Evolutionary conservation across 1,140 invertebrate genomes (phyloP), one percentile per base, ranked within the genome.

Genomic region (Yoshiicerus persimilis): DNA sequence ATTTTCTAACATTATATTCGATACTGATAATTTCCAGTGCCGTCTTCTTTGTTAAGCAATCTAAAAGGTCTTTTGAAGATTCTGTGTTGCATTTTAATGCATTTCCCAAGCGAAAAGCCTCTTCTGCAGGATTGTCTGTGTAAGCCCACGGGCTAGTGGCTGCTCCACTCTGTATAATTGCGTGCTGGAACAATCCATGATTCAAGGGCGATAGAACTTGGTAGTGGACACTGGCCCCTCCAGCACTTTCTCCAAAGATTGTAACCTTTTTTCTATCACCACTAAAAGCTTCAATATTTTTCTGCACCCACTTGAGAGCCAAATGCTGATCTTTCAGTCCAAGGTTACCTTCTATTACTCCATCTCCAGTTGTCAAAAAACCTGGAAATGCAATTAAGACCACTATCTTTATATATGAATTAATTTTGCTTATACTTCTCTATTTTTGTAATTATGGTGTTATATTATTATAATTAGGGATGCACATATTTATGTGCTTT

Each of bases 311-410:
- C 2, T 41, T 30, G 2, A 87, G 34, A 8, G 86, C 86, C 30
- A 87, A 41, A 38, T 23, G 36, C 34, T 87, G 86, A 38, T 87
- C 86, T 41, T 87, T 87, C 1, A 87, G 34, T 0, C 86, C 86
- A 39, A 75, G 66, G 36, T 87, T 87, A 6, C 62, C 86, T 75
- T 64, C 62, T 32, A 38, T 39, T 11, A 23, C 86, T 9, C 13
- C 30, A 32, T 87, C 86, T 3, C 86, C 86, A 8, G 86, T n/a
- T n/a, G n/a, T n/a, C n/a, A n/a, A n/a, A n/a, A n/a, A n/a, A n/a
- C n/a, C n/a, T n/a, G n/a, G n/a, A n/a, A n/a, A n/a, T n/a, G 11
- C n/a, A n/a, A n/a, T n/a, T n/a, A n/a, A n/a, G n/a, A n/a, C n/a
- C n/a, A n/a, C n/a, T n/a, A n/a, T n/a, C n/a, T n/a, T n/a, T n/a